Evolutionary conservation across 30 jellyfish, hydroid and myxozoan genomes (phyloP).

Genomic region (Aurelia sp.): DNA sequence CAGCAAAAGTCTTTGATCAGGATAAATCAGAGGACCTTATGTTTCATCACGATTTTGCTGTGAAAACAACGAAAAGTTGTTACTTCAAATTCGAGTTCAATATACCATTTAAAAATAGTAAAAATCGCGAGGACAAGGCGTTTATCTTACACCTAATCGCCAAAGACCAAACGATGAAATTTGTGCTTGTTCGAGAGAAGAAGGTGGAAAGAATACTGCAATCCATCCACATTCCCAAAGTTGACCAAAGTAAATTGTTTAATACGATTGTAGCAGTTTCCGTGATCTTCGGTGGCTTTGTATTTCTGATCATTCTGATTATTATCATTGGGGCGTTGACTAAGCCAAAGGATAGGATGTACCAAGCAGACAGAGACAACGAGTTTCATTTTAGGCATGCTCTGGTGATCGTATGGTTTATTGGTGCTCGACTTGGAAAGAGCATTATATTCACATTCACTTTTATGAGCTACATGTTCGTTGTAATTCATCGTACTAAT

Average conservation of each 20-base stretch:
- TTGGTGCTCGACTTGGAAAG: slow-evolving; percentile 63
- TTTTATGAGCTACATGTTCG: slow-evolving; percentile 40
- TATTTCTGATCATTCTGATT: slow-evolving; percentile 20
- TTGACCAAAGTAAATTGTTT: slow-evolving; percentile 17
- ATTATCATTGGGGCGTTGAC: slow-evolving; percentile 46
- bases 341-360: slow-evolving; percentile 25
- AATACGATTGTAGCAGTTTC: slow-evolving; percentile 43
- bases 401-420: slow-evolving; percentile 51
- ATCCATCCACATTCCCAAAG: slow-evolving; percentile 34
- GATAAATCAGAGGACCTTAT: slow-evolving; percentile 6
- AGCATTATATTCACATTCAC: slow-evolving; percentile 50
- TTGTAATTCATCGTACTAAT: slow-evolving; percentile 46
- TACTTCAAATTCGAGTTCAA: slow-evolving; percentile 41
- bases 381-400: slow-evolving; percentile 63
- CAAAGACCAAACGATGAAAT: slow-evolving; percentile 26
- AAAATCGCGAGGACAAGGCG: slow-evolving; percentile 20
- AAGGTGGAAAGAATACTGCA: slow-evolving; percentile 34
- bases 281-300: slow-evolving; percentile 56
- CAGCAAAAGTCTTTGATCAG: slow-evolving; percentile 55
- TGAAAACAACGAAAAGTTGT: slow-evolving; percentile 8
- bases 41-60: slow-evolving; percentile 51
- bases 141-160: slow-evolving; percentile 35
- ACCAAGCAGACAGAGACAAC: slow-evolving; percentile 46
- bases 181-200: slow-evolving; percentile 48
- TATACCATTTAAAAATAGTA: slow-evolving; percentile 37